Percentiles rank a stretch among this genome's conserved stretches.
Evolutionary conservation across 2,888 invertebrate species (phyloP).

Genomic region (Unio delphinus): DNA sequence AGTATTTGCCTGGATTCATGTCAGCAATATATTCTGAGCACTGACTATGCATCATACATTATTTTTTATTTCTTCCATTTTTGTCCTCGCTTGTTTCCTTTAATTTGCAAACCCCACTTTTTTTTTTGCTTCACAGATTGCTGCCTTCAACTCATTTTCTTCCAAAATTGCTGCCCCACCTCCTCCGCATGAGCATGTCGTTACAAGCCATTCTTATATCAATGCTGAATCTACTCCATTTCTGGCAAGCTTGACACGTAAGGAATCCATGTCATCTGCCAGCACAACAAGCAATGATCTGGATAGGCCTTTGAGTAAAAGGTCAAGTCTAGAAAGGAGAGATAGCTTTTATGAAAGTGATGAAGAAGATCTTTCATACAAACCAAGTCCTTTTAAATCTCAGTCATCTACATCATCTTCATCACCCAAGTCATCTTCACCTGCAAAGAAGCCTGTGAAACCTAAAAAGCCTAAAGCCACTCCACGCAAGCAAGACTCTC

Average conservation of each 20-base stretch:
- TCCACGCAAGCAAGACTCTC: constrained; percentile 38
- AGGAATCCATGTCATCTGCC: constrained; percentile 15
- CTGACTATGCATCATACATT: too few species aligned
- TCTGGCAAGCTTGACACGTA: constrained; percentile 5
- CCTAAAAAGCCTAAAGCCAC: constrained; percentile 37
- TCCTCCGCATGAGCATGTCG: constrained; percentile 20
- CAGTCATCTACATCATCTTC: constrained; percentile 7
- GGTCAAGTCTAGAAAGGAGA: constrained; percentile 25
- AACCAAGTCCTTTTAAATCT: constrained; percentile 6
- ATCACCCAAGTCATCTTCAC: constrained; percentile 4
- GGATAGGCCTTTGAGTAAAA: constrained; percentile 1
- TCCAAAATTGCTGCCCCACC: constrained; percentile 22
- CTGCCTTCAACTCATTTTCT: constrained; percentile 9
- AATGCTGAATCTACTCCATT: constrained; percentile 2
- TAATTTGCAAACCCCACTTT: constrained; percentile 4
- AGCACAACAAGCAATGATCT: constrained; percentile 14
- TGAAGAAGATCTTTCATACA: constrained; percentile 37
- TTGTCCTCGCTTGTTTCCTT: constrained; percentile 6
- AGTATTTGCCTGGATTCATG: too few species aligned
- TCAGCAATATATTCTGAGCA: too few species aligned
- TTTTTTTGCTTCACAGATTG: constrained; percentile 26
- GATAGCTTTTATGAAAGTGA: constrained; percentile 65
- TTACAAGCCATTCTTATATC: neutral
- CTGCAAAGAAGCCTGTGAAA: constrained; percentile 17
- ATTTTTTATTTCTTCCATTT: neutral